A percentile compares a stretch with the other conserved stretches of the same genome.
Evolutionary conservation across 2,888 invertebrate species (phyloP).

Genomic region (Mythimna albipuncta): DNA sequence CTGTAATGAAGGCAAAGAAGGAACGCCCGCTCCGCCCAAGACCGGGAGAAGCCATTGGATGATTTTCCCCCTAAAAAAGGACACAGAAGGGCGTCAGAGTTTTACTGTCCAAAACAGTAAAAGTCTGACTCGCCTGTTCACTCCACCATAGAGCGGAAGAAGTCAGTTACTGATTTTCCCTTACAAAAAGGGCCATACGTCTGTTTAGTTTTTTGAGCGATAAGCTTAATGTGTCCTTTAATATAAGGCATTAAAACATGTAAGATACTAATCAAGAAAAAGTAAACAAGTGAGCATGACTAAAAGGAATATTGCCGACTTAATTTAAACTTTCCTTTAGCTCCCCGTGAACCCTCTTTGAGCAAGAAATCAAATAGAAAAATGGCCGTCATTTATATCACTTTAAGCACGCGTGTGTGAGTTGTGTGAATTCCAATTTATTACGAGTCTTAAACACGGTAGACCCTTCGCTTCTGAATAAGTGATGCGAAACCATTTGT

Average conservation of each 20-base stretch:
- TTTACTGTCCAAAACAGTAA: no score
- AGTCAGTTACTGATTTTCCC: no score
- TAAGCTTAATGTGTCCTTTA: no score
- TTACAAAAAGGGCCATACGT: no score
- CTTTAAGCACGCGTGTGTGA: conserved; percentile 6
- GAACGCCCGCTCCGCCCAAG: no score
- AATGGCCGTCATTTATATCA: conserved; percentile 46
- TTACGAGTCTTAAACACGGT: conserved; percentile 32
- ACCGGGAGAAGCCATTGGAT: no score
- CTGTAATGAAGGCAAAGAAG: no score
- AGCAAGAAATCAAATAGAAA: conserved; percentile 28
- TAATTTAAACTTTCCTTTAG: conserved; percentile 1
- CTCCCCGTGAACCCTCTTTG: neutral
- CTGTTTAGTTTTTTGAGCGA: no score
- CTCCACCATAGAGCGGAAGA: no score
- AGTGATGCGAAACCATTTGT: conserved; percentile 45
- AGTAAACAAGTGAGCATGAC: conserved; percentile 1
- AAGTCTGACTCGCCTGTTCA: no score
- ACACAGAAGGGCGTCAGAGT: no score
- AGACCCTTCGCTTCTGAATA: conserved; percentile 39
- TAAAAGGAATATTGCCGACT: conserved; percentile 1
- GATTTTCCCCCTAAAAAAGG: no score
- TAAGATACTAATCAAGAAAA: conserved; percentile 1
- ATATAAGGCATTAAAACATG: neutral
- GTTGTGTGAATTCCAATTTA: conserved; percentile 44